These are phyloP conservation scores for Agrochola macilenta DNA, from an alignment of 2,888 invertebrate genomes.

Conservation along the genomic window DNA sequence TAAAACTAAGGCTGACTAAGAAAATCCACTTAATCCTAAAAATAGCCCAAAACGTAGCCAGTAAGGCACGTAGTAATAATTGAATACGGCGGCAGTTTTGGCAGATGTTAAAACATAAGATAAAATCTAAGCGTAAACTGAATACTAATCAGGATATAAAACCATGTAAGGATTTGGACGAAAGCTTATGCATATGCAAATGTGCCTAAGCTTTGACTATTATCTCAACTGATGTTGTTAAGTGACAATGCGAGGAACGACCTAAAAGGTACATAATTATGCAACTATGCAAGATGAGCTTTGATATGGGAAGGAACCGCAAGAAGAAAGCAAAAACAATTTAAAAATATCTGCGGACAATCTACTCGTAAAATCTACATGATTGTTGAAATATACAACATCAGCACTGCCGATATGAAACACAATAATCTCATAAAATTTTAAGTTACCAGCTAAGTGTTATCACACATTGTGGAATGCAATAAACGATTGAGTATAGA, in stretches of 20 bases:
- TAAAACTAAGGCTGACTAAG: neutral
- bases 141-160: slow-evolving; percentile 39
- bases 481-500: too few relatives aligned
- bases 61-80: slow-evolving; percentile 34
- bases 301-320: neutral
- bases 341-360: neutral
- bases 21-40: slow-evolving; percentile 27
- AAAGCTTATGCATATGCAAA: slow-evolving; percentile 28
- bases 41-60: slow-evolving; percentile 15
- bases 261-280: neutral
- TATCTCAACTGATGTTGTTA: slow-evolving; percentile 25
- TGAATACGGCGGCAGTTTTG: slow-evolving; percentile 45
- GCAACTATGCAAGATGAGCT: neutral
- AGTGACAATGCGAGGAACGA: slow-evolving; percentile 18
- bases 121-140: slow-evolving; percentile 51
- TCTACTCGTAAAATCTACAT: too few relatives aligned
- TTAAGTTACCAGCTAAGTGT: neutral
- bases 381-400: neutral
- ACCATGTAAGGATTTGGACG: slow-evolving; percentile 4
- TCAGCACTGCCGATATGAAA: neutral
- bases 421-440: neutral
- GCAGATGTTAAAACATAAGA: slow-evolving; percentile 51
- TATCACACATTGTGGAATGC: neutral
- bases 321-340: neutral
- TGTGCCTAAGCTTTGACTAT: slow-evolving; percentile 1